Conservation (phyloP, 2,797 vertebrate species). For the Gobionotothen gibberifrons region DNA sequence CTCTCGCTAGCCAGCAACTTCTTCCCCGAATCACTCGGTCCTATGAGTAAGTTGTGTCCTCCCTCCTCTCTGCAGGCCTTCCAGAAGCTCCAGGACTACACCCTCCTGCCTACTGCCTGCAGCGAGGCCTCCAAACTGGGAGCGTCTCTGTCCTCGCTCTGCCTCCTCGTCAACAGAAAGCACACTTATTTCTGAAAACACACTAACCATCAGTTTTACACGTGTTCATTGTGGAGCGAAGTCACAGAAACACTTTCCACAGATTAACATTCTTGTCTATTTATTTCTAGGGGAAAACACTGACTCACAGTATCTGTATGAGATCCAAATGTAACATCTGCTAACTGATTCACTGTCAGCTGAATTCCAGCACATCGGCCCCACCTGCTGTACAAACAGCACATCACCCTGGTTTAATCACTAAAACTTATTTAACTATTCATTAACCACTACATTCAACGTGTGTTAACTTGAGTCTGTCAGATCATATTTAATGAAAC, state of each 20-base stretch:
- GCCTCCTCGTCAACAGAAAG: conserved; percentile 91
- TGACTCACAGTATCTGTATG: conserved; percentile 21
- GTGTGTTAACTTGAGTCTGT: conserved; percentile 2
- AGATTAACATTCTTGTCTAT: conserved; percentile 29
- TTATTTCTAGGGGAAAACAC: conserved; percentile 37
- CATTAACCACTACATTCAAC: conserved; percentile 40
- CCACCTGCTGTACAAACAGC: conserved; percentile 37
- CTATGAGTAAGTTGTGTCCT: conserved; percentile 22
- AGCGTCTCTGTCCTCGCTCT: conserved; percentile 89
- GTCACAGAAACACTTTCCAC: conserved; percentile 3
- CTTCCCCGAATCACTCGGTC: neutral
- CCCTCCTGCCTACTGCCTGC: conserved; percentile 90
- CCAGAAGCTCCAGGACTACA: conserved; percentile 92
- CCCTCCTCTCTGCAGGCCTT: conserved; percentile 76
- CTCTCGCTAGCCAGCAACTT: neutral
- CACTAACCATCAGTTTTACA: neutral
- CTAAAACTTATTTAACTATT: neutral
- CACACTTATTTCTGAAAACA: conserved; percentile 75
- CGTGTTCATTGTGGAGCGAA: neutral
- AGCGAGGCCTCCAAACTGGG: conserved; percentile 90
- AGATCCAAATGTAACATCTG: conserved; percentile 33
- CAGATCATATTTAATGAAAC: neutral
- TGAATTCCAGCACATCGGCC: conserved; percentile 14
- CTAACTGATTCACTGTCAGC: neutral
- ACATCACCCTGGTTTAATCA: neutral